Conservation (phyloP, 1,140 invertebrate genomes). For the Habropoda laboriosa region DNA sequence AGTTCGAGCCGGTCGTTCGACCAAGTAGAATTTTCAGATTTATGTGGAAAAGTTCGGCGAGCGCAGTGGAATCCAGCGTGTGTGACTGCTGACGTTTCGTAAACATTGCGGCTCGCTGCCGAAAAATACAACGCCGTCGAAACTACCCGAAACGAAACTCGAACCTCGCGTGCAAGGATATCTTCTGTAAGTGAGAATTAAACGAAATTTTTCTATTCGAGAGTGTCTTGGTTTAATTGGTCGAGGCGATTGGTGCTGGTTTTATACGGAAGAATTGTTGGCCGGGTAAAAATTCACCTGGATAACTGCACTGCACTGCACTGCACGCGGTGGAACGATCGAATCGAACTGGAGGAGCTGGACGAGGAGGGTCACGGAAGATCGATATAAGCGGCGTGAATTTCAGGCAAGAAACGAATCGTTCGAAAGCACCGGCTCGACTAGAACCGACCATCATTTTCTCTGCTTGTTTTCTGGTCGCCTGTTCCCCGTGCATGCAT, state of each 20-base stretch:
- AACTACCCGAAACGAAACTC: neutral
- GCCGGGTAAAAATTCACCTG: neutral
- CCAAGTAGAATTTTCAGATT: neutral
- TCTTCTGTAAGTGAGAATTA: neutral
- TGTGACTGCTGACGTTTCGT: constrained; percentile 16
- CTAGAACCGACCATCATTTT: constrained; percentile 30
- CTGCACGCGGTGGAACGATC: neutral
- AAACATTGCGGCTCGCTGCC: neutral
- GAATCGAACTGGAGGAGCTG: neutral
- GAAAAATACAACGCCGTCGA: neutral
- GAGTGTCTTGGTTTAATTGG: too few relatives aligned
- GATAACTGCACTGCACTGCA: neutral
- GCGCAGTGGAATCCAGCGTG: neutral
- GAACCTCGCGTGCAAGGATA: neutral
- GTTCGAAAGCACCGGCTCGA: constrained; percentile 34
- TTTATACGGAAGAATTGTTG: too few relatives aligned
- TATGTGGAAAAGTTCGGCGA: neutral
- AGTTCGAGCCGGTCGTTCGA: neutral
- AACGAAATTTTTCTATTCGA: too few relatives aligned
- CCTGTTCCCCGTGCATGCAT: neutral
- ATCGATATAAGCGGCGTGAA: neutral
- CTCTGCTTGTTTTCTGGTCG: constrained; percentile 50
- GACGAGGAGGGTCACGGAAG: neutral
- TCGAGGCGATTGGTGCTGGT: too few relatives aligned
- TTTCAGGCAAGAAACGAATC: constrained; percentile 19